phyloP scores from a whole-genome alignment of 2,888 invertebrate genomes.

The Tubulanus polymorphus region DNA sequence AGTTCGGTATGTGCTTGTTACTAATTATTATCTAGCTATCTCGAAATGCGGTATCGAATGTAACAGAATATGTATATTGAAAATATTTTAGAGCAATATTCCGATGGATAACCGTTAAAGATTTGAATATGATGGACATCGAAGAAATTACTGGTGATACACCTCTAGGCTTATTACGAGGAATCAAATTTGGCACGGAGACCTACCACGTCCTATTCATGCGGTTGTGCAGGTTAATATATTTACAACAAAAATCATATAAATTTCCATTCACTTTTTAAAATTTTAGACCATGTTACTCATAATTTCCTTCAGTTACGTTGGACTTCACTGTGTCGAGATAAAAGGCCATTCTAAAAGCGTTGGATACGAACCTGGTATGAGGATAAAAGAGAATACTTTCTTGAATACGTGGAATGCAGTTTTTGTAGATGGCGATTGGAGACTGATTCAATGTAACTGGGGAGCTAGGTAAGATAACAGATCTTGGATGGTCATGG shows the following conservation, averaged over 20 bases:
- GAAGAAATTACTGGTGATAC: slow-evolving; percentile 58
- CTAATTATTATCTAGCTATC: no score
- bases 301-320: slow-evolving; percentile 38
- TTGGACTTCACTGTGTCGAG: slow-evolving; percentile 51
- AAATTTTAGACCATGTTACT: neutral
- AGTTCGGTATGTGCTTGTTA: slow-evolving; percentile 47
- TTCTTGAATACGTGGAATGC: slow-evolving; percentile 55
- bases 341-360: slow-evolving; percentile 54
- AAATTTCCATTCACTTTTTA: neutral
- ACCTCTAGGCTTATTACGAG: slow-evolving; percentile 50
- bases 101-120: slow-evolving; percentile 54
- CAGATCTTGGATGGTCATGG: no score
- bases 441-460: slow-evolving; percentile 54
- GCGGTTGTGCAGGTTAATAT: slow-evolving; percentile 50
- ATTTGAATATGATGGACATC: slow-evolving; percentile 52
- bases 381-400: slow-evolving; percentile 48
- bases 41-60: no score
- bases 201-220: slow-evolving; percentile 54
- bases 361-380: slow-evolving; percentile 54
- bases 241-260: neutral
- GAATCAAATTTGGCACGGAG: slow-evolving; percentile 54
- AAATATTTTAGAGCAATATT: slow-evolving; percentile 51
- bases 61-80: neutral
- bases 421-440: slow-evolving; percentile 50
- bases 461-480: slow-evolving; percentile 53